Conservation (phyloP, 1,140 invertebrate genomes). For the Zaprionus camerounensis region DNA sequence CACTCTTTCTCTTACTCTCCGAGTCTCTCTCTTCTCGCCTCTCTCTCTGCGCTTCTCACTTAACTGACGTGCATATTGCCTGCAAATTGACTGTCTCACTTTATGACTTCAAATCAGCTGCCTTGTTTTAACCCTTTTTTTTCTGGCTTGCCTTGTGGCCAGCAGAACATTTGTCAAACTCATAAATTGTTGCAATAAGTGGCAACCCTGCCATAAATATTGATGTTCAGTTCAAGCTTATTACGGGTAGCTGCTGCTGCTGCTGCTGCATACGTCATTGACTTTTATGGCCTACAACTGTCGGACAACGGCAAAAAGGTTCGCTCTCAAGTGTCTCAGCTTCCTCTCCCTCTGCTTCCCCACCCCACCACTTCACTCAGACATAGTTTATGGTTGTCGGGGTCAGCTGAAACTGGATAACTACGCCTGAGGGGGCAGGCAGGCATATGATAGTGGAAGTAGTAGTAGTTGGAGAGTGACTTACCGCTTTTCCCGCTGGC, state of each 20-base stretch:
- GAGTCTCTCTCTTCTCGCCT: neutral
- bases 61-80: slow-evolving; percentile 17
- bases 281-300: slow-evolving; percentile 47
- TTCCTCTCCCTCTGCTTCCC: neutral
- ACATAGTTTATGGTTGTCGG: slow-evolving; percentile 32
- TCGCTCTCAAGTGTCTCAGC: slow-evolving; percentile 27
- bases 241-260: slow-evolving; percentile 19
- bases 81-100: slow-evolving; percentile 29
- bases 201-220: slow-evolving; percentile 68
- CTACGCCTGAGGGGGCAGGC: slow-evolving; percentile 11
- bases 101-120: slow-evolving; percentile 40
- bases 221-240: slow-evolving; percentile 58
- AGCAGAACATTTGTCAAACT: slow-evolving; percentile 48
- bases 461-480: slow-evolving; percentile 36
- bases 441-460: neutral
- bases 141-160: neutral
- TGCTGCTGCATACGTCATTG: slow-evolving; percentile 46
- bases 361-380: slow-evolving; percentile 4
- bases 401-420: slow-evolving; percentile 41
- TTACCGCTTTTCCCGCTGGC: slow-evolving; percentile 82
- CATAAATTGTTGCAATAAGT: slow-evolving; percentile 53
- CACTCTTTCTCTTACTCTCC: neutral
- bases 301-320: slow-evolving; percentile 8
- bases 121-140: slow-evolving; percentile 25
- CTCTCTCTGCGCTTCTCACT: slow-evolving; percentile 4